These are phyloP conservation scores for Drosophila leontia DNA, from an alignment of 1,140 invertebrate genomes.

Conservation along the genomic window DNA sequence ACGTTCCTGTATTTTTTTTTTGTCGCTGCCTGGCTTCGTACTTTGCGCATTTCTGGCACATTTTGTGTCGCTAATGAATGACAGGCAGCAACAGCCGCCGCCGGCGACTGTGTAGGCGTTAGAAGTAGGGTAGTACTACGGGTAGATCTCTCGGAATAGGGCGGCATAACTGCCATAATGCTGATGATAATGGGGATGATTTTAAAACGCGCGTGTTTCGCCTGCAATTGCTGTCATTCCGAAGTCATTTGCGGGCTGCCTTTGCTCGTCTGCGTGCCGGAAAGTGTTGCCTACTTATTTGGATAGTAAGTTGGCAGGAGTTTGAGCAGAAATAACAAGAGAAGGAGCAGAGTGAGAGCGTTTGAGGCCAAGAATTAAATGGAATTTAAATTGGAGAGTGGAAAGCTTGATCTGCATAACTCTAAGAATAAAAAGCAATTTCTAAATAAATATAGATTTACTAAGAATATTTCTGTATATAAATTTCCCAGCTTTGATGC, in stretches of 20 bases:
- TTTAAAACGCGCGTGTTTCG: slow-evolving; percentile 79
- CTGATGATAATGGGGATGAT: slow-evolving; percentile 82
- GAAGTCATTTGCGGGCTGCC: slow-evolving; percentile 68
- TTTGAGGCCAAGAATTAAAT: slow-evolving; percentile 1
- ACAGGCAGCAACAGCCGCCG: slow-evolving; percentile 54
- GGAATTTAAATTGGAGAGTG: slow-evolving; percentile 9
- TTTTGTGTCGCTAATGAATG: slow-evolving; percentile 75
- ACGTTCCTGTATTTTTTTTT: slow-evolving; percentile 7
- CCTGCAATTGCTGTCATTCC: slow-evolving; percentile 76
- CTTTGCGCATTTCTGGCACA: slow-evolving; percentile 67
- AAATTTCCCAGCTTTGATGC: not conserved
- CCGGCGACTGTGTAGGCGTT: slow-evolving; percentile 48
- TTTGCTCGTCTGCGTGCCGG: slow-evolving; percentile 26
- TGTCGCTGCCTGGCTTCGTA: slow-evolving; percentile 32
- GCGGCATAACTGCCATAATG: slow-evolving; percentile 79
- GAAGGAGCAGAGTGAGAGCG: not conserved
- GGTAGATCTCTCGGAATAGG: slow-evolving; percentile 28
- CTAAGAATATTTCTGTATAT: too few relatives aligned
- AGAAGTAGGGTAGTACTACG: slow-evolving; percentile 8
- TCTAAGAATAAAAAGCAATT: not conserved
- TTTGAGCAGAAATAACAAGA: not conserved
- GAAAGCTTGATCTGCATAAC: not conserved
- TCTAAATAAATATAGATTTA: not conserved
- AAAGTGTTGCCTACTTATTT: slow-evolving; percentile 39
- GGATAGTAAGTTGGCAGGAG: not conserved